Conservation (phyloP, 2,888 invertebrate genomes). For the Sympetrum striolatum region DNA sequence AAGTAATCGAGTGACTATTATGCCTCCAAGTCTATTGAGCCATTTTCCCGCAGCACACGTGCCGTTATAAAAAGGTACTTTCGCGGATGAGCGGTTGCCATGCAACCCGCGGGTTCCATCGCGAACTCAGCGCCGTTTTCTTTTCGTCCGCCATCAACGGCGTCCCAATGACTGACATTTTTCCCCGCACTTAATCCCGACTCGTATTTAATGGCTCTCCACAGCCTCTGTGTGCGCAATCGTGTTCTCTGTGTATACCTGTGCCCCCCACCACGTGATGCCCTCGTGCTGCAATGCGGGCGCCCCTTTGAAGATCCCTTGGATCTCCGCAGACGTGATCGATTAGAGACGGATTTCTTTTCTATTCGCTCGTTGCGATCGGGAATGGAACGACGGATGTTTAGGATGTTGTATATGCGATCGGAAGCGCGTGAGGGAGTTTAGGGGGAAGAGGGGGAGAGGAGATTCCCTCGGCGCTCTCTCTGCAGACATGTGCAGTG, state of each 20-base stretch:
- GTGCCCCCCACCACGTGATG: background rate
- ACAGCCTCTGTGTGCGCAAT: no score
- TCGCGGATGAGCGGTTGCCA: no score
- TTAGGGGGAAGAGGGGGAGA: background rate
- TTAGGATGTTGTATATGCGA: background rate
- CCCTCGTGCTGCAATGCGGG: conserved; percentile 38
- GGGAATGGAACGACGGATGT: background rate
- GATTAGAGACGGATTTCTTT: background rate
- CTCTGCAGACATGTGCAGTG: no score
- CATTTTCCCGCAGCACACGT: background rate
- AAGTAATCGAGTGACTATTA: background rate
- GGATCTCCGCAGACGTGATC: background rate
- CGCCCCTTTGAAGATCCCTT: background rate
- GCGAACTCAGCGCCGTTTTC: no score
- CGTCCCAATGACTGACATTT: no score
- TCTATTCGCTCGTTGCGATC: background rate
- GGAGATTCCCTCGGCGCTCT: no score
- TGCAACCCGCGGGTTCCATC: no score
- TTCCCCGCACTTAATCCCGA: background rate
- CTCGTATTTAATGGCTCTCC: no score
- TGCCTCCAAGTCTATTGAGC: no score
- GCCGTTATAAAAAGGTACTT: no score
- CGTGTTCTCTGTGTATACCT: background rate
- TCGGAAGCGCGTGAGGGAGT: background rate
- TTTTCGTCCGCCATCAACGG: no score